Percentiles rank a stretch among this genome's conserved stretches.
These are phyloP conservation scores for Campylomormyrus tamandua DNA, from an alignment of 2,113 vertebrate genomes.

Conservation along the genomic window DNA sequence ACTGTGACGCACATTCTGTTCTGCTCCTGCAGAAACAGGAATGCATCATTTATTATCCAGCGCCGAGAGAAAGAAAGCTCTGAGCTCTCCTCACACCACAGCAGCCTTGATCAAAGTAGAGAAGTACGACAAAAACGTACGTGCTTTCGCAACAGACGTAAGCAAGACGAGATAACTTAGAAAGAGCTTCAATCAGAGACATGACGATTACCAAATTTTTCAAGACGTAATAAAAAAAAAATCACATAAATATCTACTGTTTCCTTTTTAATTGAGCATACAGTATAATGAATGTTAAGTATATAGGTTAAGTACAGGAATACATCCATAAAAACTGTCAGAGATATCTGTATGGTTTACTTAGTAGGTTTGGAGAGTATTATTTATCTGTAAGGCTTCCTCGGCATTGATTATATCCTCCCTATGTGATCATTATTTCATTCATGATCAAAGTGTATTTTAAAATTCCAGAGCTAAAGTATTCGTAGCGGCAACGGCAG, in stretches of 20 bases:
- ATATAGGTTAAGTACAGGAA: not conserved
- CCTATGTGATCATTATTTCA: not conserved
- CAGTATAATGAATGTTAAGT: not conserved
- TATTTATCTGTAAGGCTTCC: not conserved
- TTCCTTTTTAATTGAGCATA: not conserved
- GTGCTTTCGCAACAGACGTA: not conserved
- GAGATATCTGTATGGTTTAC: not conserved
- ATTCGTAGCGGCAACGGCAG: not conserved
- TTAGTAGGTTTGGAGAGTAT: not conserved
- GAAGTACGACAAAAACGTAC: not conserved
- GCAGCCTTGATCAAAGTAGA: not conserved
- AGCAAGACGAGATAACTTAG: not conserved
- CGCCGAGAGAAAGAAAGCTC: not conserved
- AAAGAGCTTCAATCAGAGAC: not conserved
- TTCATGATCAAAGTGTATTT: not conserved
- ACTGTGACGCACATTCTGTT: not conserved
- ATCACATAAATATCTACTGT: not conserved
- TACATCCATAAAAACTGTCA: not conserved
- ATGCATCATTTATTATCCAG: constrained; percentile 19
- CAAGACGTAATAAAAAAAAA: not conserved
- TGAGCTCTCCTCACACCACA: not conserved
- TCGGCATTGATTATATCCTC: not conserved
- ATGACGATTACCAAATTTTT: not conserved
- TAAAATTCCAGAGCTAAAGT: not conserved
- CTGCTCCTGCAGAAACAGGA: not conserved